Conservation (phyloP, 2,113 vertebrate genomes). For the Bettongia penicillata region DNA sequence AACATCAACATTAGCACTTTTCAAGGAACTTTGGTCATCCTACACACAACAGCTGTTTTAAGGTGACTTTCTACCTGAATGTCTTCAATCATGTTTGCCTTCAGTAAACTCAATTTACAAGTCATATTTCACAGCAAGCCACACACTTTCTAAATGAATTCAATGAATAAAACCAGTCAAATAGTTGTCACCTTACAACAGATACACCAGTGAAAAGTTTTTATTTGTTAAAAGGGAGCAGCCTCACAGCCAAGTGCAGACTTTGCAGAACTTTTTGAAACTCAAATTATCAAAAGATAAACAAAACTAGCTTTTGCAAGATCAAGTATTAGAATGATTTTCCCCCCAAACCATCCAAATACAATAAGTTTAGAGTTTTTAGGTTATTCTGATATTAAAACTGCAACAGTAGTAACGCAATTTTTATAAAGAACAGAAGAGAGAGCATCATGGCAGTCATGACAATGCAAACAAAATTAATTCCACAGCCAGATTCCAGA, state of each 20-base stretch:
- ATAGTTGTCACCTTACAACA: slow-evolving; percentile 96
- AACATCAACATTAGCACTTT: slow-evolving; percentile 85
- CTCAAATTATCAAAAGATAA: slow-evolving; percentile 84
- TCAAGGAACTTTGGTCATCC: slow-evolving; percentile 85
- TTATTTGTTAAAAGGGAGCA: slow-evolving; percentile 81
- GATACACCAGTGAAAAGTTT: slow-evolving; percentile 87
- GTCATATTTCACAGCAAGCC: slow-evolving; percentile 91
- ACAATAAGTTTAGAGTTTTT: slow-evolving; percentile 70
- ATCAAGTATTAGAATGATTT: slow-evolving; percentile 79
- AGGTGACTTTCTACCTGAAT: slow-evolving; percentile 92
- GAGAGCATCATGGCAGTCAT: slow-evolving; percentile 85
- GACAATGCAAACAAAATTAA: slow-evolving; percentile 86
- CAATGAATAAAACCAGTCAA: slow-evolving; percentile 90
- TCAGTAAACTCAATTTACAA: slow-evolving; percentile 89
- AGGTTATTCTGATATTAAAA: slow-evolving; percentile 84
- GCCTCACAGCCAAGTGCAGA: slow-evolving; percentile 85
- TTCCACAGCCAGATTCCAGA: slow-evolving; percentile 87
- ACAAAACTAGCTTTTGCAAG: slow-evolving; percentile 85
- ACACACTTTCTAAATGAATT: slow-evolving; percentile 90
- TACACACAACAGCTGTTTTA: slow-evolving; percentile 92
- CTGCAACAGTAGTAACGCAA: slow-evolving; percentile 85
- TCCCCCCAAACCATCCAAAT: slow-evolving; percentile 80
- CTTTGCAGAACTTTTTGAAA: slow-evolving; percentile 85
- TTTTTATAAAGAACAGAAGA: slow-evolving; percentile 85
- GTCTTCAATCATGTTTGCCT: slow-evolving; percentile 89